Evolutionary conservation across 2,888 invertebrate species (phyloP).

Genomic region (Drosophila sordidula): DNA sequence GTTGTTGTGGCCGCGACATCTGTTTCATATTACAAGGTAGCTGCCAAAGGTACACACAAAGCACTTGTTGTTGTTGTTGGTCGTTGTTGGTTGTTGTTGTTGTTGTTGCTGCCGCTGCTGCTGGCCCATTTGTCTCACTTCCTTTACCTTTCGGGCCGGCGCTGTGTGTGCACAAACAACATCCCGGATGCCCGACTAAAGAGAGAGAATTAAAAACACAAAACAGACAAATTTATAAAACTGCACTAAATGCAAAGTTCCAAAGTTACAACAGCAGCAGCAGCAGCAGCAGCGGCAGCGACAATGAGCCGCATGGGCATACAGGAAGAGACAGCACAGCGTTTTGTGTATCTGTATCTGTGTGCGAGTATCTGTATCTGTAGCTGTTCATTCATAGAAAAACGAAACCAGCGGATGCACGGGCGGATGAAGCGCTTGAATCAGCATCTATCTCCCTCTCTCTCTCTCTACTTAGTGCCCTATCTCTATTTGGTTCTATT

Average conservation of each 20-base stretch:
- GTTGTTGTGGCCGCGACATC: conserved; percentile 35
- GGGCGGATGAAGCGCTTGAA: conserved; percentile 80
- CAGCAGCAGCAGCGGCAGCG: not conserved
- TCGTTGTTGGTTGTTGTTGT: conserved; percentile 18
- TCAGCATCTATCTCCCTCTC: conserved; percentile 34
- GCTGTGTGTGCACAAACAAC: conserved; percentile 57
- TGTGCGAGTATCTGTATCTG: conserved; percentile 24
- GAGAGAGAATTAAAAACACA: conserved; percentile 51
- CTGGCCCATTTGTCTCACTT: conserved; percentile 77
- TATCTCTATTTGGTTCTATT: conserved; percentile 52
- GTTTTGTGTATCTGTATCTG: conserved; percentile 33
- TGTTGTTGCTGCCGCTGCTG: conserved; percentile 28
- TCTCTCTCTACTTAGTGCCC: conserved; percentile 3
- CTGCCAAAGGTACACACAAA: conserved; percentile 49
- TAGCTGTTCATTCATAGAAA: conserved; percentile 72
- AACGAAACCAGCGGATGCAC: conserved; percentile 73
- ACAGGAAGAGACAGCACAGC: conserved; percentile 44
- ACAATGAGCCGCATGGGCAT: conserved; percentile 42
- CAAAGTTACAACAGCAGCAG: conserved; percentile 60
- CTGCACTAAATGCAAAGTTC: conserved; percentile 80
- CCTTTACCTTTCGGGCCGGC: conserved; percentile 69
- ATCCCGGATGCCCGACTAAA: conserved; percentile 74
- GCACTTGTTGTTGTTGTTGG: conserved; percentile 27
- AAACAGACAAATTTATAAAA: conserved; percentile 60
- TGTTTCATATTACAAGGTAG: conserved; percentile 75